Evolutionary conservation across 23 tunicate species (phyloP).

Genomic region (Ascidia mentula): DNA sequence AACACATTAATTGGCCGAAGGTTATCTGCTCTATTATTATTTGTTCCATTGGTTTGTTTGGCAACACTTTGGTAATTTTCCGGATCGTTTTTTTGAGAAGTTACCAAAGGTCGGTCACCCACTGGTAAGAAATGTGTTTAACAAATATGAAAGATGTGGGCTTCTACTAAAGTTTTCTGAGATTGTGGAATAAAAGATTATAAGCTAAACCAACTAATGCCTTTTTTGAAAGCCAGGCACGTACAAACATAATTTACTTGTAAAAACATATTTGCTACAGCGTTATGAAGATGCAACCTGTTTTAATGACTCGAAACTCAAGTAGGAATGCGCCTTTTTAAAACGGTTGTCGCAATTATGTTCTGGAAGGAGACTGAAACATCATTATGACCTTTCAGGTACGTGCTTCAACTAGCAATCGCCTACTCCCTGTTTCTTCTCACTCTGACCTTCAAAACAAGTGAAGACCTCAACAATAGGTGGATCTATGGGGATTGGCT

Average conservation of each 20-base stretch:
- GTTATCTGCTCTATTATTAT: conserved; percentile 44
- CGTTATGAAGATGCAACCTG: too few species aligned
- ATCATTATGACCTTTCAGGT: background rate
- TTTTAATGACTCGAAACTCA: too few species aligned
- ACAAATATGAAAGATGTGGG: too few species aligned
- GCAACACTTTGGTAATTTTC: conserved; percentile 66
- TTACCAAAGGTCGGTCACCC: conserved; percentile 77
- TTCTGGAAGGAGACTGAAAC: background rate
- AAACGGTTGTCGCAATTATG: too few species aligned
- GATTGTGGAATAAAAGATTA: too few species aligned
- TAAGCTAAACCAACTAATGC: too few species aligned
- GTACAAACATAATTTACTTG: too few species aligned
- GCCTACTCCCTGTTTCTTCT: conserved; percentile 66
- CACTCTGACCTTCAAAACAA: conserved; percentile 50
- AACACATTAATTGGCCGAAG: conserved; percentile 15
- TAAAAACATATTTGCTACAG: too few species aligned
- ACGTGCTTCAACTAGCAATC: conserved; percentile 19
- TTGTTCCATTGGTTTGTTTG: conserved; percentile 58
- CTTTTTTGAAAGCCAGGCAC: too few species aligned
- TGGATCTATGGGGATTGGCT: conserved; percentile 49
- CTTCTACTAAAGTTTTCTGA: too few species aligned
- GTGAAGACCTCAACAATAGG: conserved; percentile 20
- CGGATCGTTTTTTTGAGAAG: conserved; percentile 59
- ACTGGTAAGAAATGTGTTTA: conserved; percentile 91
- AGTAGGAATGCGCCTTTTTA: too few species aligned